Evolutionary conservation across 1,140 invertebrate genomes (phyloP).

Genomic region (Magallana angulata): DNA sequence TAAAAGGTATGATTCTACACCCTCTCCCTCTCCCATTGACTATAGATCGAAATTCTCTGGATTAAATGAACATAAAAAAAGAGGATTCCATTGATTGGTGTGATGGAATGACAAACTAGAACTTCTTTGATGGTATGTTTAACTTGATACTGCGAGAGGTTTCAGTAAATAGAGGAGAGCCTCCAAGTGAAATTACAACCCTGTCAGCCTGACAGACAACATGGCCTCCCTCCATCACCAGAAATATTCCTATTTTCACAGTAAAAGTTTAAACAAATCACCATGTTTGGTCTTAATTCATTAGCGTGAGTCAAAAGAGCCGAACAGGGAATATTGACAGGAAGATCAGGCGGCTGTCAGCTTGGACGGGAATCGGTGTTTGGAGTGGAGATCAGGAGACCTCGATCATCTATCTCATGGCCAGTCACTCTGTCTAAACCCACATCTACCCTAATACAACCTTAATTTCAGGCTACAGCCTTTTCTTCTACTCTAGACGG

Average conservation of each 20-base stretch:
- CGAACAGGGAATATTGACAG: neutral
- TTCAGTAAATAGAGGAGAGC: neutral
- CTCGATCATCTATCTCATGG: neutral
- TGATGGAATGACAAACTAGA: neutral
- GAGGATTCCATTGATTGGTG: neutral
- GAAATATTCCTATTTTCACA: neutral
- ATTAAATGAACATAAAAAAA: neutral
- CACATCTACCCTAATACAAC: conserved; percentile 2
- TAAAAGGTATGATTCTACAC: no score
- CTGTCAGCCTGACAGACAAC: neutral
- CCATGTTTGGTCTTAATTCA: conserved; percentile 15
- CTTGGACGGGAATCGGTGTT: neutral
- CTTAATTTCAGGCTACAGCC: neutral
- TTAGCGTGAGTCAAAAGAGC: conserved; percentile 13
- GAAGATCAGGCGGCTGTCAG: neutral
- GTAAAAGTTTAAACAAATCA: neutral
- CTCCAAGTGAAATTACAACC: neutral
- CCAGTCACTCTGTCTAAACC: neutral
- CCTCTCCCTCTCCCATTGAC: no score
- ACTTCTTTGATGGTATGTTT: neutral
- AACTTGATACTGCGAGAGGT: neutral
- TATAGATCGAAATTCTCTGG: no score
- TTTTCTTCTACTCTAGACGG: neutral
- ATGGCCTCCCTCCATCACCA: neutral
- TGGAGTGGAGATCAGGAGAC: neutral